Percentiles rank a stretch among this genome's conserved stretches.
Conservation (phyloP, 2,113 vertebrate species). For the Notiomystis cincta region DNA sequence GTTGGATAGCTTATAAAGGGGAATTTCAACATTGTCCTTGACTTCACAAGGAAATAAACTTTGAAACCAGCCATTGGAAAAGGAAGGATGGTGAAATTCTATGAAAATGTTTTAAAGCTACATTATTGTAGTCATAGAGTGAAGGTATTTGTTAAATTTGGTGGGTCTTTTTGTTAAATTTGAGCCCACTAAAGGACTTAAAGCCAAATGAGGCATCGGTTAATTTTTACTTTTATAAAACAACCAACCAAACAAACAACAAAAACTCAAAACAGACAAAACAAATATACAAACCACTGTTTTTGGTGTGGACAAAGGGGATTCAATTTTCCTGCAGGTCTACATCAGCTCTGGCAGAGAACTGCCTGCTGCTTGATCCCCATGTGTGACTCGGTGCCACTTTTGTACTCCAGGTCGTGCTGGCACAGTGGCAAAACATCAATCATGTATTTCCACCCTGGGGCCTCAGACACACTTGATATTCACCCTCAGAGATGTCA, state of each 20-base stretch:
- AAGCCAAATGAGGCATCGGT: fast-evolving
- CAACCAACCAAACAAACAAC: background rate
- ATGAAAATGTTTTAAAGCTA: background rate
- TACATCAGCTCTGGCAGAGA: background rate
- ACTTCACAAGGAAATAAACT: background rate
- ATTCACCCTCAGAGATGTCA: background rate
- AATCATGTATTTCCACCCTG: background rate
- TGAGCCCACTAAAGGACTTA: background rate
- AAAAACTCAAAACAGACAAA: background rate
- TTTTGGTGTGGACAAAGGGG: background rate
- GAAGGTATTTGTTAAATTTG: background rate
- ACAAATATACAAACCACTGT: background rate
- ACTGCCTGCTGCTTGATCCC: background rate
- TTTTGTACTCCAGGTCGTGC: background rate
- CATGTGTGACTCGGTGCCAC: background rate
- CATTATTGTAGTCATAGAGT: background rate
- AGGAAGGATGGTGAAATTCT: background rate
- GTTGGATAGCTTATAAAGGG: background rate
- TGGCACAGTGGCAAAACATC: background rate
- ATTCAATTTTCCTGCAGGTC: background rate
- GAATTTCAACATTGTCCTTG: background rate
- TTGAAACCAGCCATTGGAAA: background rate
- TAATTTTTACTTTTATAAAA: background rate
- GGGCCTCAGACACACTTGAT: background rate
- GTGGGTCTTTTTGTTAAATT: background rate